Evolutionary conservation across 2,888 invertebrate species (phyloP).

Genomic region (Microctonus brassicae): DNA sequence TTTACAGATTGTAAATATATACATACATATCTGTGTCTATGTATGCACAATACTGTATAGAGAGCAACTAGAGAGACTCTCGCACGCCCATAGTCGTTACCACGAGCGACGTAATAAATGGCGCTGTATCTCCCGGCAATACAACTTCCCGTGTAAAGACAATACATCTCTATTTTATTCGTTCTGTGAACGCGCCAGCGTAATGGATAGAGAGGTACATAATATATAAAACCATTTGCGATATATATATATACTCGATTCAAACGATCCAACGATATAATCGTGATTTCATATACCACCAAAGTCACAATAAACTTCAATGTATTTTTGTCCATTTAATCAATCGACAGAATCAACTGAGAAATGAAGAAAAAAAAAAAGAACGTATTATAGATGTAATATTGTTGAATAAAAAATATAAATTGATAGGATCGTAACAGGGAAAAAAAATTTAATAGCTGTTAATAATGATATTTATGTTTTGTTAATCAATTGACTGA

Average conservation of each 20-base stretch:
- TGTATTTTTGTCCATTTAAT: slow-evolving; percentile 17
- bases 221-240: slow-evolving; percentile 37
- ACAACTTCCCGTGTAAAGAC: slow-evolving; percentile 57
- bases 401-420: no score
- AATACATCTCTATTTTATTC: slow-evolving; percentile 64
- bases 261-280: slow-evolving; percentile 22
- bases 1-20: not conserved
- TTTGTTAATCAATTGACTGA: no score
- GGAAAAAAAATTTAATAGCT: no score
- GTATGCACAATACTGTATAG: slow-evolving; percentile 11
- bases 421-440: no score
- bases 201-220: slow-evolving; percentile 48
- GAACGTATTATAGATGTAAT: no score
- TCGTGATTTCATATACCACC: slow-evolving; percentile 18
- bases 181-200: slow-evolving; percentile 37
- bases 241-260: slow-evolving; percentile 21
- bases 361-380: no score
- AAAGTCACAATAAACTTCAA: slow-evolving; percentile 7
- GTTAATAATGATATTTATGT: no score
- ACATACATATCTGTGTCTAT: not conserved
- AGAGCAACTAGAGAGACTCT: slow-evolving; percentile 25
- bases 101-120: slow-evolving; percentile 52
- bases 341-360: not conserved
- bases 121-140: slow-evolving; percentile 46
- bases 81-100: slow-evolving; percentile 35